Base-by-base conservation (phyloP, 2,888 invertebrate genomes). In the Philopedon plagiatum region DNA sequence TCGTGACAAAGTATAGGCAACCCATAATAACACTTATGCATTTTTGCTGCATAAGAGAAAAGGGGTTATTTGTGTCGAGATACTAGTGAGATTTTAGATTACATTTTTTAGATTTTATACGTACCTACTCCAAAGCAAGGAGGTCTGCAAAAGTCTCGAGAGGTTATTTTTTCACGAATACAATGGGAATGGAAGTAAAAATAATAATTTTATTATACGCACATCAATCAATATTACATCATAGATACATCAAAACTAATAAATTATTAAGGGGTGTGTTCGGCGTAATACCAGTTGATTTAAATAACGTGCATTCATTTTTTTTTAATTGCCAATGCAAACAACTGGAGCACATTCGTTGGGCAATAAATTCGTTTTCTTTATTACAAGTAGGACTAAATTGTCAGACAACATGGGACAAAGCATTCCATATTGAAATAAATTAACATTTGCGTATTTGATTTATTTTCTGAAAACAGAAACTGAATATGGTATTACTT, bases 341-440 rank as follows among this genome's bases (percentile, higher is more conserved):
- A 61, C 68, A 68, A 61, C 58, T 41, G 58, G 58, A 58, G 15
- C 26, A 58, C 23, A 54, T 58, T 5, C 26, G 51, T 68, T 68
- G 61, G 41, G 60, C 32, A 68, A 68, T 61, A 68, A 61, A 68
- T 68, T 54, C 41, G 29, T 49, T 39, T 67, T 29, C 34, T 67
- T 58, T 51, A 57, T 44, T 19, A 66, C 66, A 29, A 67, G 34
- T 46, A 37, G 32, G 46, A 13, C 34, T 58, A 32, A 51, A 61
- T 51, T 68, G 61, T 68, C 68, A 61, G 68, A 49, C 26, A 61
- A 68, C 60, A 46, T 51, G 51, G 54, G 51, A 68, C 68, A 68
- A 68, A 68, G 60, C 68, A 58, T 68, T 61, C 61, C 68, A 68
- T 68, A 58, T 26, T 15, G 68, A 54, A 49, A 68, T 68, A 68